phyloP scores from a whole-genome alignment of 2,113 vertebrate species.

The Agelaius tricolor region DNA sequence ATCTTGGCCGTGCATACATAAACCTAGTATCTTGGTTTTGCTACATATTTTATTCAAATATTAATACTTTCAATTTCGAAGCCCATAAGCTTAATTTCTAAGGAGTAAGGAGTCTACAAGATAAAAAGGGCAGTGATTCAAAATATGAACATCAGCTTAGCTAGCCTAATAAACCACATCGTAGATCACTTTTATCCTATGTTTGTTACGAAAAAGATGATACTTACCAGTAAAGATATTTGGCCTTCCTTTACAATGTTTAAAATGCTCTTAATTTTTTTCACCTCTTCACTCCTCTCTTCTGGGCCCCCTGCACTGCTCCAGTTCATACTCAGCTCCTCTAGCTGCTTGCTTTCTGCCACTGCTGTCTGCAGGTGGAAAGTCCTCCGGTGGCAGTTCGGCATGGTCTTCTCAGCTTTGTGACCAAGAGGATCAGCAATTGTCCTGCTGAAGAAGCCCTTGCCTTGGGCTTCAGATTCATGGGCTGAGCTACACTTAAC shows the following conservation, averaged over 20 bases:
- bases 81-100: neutral
- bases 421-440: slow-evolving; percentile 78
- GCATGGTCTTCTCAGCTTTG: slow-evolving; percentile 71
- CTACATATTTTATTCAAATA: neutral
- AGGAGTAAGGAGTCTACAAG: neutral
- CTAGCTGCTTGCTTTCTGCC: slow-evolving; percentile 72
- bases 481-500: slow-evolving; percentile 78
- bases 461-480: slow-evolving; percentile 77
- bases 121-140: neutral
- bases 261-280: slow-evolving; percentile 93
- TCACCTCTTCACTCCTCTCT: slow-evolving; percentile 83
- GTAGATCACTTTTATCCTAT: neutral
- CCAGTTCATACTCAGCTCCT: slow-evolving; percentile 77
- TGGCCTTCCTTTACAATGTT: slow-evolving; percentile 96
- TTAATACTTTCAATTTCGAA: neutral
- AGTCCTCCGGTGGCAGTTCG: slow-evolving; percentile 76
- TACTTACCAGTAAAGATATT: slow-evolving; percentile 92
- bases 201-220: neutral
- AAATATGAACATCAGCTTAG: neutral
- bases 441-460: slow-evolving; percentile 79
- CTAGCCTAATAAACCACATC: neutral
- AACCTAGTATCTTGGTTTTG: neutral
- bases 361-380: slow-evolving; percentile 72
- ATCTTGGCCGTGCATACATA: neutral
- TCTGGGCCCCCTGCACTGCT: slow-evolving; percentile 67